Evolutionary conservation across 2,888 invertebrate genomes (phyloP).

Genomic region (Drosophila flavopinicola): DNA sequence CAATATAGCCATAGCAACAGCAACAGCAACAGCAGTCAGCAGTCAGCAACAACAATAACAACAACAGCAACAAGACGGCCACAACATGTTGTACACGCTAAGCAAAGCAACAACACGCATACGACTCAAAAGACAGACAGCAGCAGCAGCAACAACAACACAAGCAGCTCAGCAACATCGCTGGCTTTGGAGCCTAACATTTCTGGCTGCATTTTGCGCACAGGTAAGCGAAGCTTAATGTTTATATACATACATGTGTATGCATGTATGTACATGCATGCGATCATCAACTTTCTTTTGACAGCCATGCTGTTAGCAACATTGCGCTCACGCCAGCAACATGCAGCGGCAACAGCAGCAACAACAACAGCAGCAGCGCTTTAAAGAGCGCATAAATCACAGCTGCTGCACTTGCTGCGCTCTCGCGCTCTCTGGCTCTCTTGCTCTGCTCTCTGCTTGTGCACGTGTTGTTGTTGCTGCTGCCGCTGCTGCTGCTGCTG

Average conservation of each 20-base stretch:
- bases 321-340: constrained; percentile 24
- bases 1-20: constrained; percentile 21
- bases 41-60: constrained; percentile 13
- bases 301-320: constrained; percentile 31
- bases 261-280: background rate
- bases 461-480: constrained; percentile 26
- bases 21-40: constrained; percentile 31
- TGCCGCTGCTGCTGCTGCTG: constrained; percentile 13
- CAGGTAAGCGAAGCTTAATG: constrained; percentile 54
- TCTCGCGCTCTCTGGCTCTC: constrained; percentile 10
- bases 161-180: constrained; percentile 55
- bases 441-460: constrained; percentile 10
- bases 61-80: constrained; percentile 56
- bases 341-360: constrained; percentile 12
- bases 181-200: constrained; percentile 64
- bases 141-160: constrained; percentile 36
- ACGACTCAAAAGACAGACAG: constrained; percentile 69
- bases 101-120: constrained; percentile 75
- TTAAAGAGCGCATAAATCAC: constrained; percentile 30
- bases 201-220: constrained; percentile 65
- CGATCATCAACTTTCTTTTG: constrained; percentile 49
- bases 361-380: constrained; percentile 2
- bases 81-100: constrained; percentile 73
- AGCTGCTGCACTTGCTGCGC: constrained; percentile 40
- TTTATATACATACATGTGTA: constrained; percentile 8